phyloP scores from a whole-genome alignment of 2,888 invertebrate species.

The Ptilodon capucinus region DNA sequence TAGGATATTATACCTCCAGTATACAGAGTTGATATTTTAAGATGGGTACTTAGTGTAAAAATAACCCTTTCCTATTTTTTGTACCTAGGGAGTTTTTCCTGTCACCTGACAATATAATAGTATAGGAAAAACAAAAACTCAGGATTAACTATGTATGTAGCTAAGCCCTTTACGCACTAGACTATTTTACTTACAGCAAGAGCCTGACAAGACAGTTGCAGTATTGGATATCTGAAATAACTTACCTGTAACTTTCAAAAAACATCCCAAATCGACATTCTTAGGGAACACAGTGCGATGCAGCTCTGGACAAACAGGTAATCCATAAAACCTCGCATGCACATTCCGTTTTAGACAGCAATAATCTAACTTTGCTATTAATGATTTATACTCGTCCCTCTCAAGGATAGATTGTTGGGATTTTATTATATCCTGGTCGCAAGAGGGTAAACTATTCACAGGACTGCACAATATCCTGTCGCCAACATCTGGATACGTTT shows the following conservation, averaged over 20 bases:
- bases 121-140: too few species aligned
- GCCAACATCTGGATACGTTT: conserved; percentile 85
- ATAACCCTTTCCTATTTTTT: too few species aligned
- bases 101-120: too few species aligned
- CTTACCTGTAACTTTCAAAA: conserved; percentile 88
- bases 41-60: too few species aligned
- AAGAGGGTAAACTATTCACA: conserved; percentile 82
- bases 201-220: too few species aligned
- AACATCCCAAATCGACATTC: conserved; percentile 87
- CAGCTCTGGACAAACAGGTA: conserved; percentile 87
- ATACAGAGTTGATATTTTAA: too few species aligned
- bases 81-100: too few species aligned
- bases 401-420: conserved; percentile 83
- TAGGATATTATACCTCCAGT: too few species aligned
- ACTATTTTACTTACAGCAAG: background rate
- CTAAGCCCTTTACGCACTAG: too few species aligned
- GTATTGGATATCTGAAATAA: too few species aligned
- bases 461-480: conserved; percentile 86
- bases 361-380: conserved; percentile 51
- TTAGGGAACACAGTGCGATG: conserved; percentile 86
- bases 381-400: conserved; percentile 56
- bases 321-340: conserved; percentile 85
- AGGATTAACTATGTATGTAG: too few species aligned
- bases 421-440: conserved; percentile 84
- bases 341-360: conserved; percentile 84